A percentile compares a stretch with the other conserved stretches of the same genome.
These are phyloP conservation scores for Henicopernis longicauda DNA, from an alignment of 2,113 vertebrate species.

Conservation along the genomic window DNA sequence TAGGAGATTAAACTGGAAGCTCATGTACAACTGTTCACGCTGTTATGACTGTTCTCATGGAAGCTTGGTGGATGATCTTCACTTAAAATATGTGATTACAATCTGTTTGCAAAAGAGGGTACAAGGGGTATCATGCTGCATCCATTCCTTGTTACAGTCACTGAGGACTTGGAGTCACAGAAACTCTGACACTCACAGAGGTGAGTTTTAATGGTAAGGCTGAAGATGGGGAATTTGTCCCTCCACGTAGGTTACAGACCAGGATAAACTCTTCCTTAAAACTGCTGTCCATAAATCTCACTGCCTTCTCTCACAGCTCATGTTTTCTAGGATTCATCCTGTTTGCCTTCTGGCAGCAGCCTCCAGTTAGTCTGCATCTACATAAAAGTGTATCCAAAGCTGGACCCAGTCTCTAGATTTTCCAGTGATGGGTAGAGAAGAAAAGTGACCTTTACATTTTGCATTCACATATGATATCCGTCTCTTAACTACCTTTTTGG, in stretches of 20 bases:
- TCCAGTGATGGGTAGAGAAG: neutral
- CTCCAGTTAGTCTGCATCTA: neutral
- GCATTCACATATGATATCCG: fast-evolving
- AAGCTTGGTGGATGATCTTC: neutral
- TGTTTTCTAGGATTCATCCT: neutral
- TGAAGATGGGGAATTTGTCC: neutral
- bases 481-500: neutral
- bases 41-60: neutral
- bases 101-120: neutral
- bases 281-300: neutral
- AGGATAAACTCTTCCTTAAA: neutral
- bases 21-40: fast-evolving
- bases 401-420: neutral
- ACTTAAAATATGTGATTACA: neutral
- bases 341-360: neutral
- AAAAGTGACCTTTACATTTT: neutral
- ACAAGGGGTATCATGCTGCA: neutral
- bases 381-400: neutral
- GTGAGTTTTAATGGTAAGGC: neutral
- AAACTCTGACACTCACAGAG: neutral
- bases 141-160: neutral
- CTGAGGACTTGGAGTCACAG: neutral
- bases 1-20: neutral
- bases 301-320: neutral
- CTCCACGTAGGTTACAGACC: neutral